Percentiles rank a stretch among this genome's conserved stretches.
These are phyloP conservation scores for Pomphorhynchus laevis DNA, from an alignment of 1,140 invertebrate species.

Conservation along the genomic window DNA sequence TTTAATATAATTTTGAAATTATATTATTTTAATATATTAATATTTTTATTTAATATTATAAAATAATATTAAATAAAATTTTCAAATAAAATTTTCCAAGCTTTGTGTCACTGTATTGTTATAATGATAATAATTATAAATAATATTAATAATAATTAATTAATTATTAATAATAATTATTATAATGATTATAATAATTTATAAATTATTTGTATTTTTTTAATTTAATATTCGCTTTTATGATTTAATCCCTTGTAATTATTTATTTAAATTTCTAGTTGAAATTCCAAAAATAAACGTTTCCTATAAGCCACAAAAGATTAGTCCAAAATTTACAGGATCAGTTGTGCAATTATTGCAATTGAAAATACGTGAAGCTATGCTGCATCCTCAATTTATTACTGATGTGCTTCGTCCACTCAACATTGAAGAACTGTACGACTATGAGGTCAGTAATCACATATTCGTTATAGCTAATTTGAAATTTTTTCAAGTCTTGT, in stretches of 20 bases:
- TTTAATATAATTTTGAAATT: too few relatives aligned
- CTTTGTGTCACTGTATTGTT: too few relatives aligned
- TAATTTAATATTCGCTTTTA: neutral
- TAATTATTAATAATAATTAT: too few relatives aligned
- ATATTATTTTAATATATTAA: too few relatives aligned
- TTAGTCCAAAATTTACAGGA: slow-evolving; percentile 78
- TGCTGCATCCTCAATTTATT: slow-evolving; percentile 76
- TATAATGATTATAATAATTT: neutral
- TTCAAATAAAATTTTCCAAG: too few relatives aligned
- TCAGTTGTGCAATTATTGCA: slow-evolving; percentile 55
- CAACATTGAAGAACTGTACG: slow-evolving; percentile 82
- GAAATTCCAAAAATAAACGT: slow-evolving; percentile 66
- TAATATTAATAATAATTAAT: too few relatives aligned
- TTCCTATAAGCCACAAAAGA: slow-evolving; percentile 98
- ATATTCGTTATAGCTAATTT: too few relatives aligned
- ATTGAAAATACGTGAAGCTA: slow-evolving; percentile 78
- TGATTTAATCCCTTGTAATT: neutral
- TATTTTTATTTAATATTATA: too few relatives aligned
- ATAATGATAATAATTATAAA: too few relatives aligned
- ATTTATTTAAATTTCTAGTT: slow-evolving; percentile 24
- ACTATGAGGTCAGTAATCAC: slow-evolving; percentile 46
- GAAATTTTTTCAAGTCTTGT: too few relatives aligned
- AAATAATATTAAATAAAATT: too few relatives aligned
- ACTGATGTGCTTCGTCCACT: slow-evolving; percentile 97
- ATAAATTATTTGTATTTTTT: too few relatives aligned